Conservation (phyloP, 2,888 invertebrate genomes). For the Beris morrisii region DNA sequence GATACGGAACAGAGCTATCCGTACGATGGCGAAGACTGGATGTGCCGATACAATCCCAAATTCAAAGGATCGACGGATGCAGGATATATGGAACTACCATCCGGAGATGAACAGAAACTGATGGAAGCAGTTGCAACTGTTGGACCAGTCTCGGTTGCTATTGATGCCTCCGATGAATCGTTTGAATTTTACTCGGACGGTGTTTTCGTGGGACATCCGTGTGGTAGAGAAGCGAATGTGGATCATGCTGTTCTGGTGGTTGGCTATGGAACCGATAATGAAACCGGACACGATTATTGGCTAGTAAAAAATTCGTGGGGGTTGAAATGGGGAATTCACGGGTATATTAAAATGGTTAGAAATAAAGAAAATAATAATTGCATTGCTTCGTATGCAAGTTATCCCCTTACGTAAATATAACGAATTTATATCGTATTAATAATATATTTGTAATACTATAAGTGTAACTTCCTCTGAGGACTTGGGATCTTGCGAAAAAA, state of each 20-base stretch:
- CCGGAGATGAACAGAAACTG: conserved; percentile 68
- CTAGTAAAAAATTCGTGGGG: conserved; percentile 39
- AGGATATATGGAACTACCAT: conserved; percentile 71
- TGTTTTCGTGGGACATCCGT: conserved; percentile 74
- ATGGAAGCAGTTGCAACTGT: conserved; percentile 72
- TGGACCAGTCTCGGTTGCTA: conserved; percentile 81
- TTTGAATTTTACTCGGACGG: conserved; percentile 79
- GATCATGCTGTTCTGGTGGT: conserved; percentile 67
- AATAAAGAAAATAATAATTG: conserved; percentile 31
- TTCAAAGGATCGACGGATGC: conserved; percentile 71
- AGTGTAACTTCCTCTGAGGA: too few species aligned
- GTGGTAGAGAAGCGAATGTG: conserved; percentile 62
- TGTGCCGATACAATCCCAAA: conserved; percentile 60
- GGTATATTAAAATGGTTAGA: conserved; percentile 36
- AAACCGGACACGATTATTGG: conserved; percentile 34
- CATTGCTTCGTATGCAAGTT: conserved; percentile 34
- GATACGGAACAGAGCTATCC: conserved; percentile 82
- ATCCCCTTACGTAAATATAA: conserved; percentile 47
- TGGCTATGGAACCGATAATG: conserved; percentile 29
- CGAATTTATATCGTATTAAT: too few species aligned
- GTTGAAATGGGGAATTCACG: conserved; percentile 34
- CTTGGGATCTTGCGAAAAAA: too few species aligned
- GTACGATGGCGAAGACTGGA: conserved; percentile 59
- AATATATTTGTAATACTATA: too few species aligned
- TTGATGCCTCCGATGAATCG: conserved; percentile 74